phyloP scores from a whole-genome alignment of 2,888 invertebrate species.

The Chloroclystis v-ata region DNA sequence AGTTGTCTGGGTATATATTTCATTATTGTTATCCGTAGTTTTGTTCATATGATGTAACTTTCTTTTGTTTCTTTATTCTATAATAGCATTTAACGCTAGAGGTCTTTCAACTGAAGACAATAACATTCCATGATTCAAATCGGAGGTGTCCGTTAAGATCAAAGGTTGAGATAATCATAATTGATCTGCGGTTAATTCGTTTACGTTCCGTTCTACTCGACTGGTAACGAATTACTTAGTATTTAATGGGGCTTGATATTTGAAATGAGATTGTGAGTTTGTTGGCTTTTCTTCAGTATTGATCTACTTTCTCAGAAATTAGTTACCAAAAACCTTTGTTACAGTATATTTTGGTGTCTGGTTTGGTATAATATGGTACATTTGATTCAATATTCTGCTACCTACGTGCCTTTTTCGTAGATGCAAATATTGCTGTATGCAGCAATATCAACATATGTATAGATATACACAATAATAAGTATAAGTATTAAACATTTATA shows the following conservation, averaged over 20 bases:
- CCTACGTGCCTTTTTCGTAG: too few species aligned
- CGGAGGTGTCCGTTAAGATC: conserved; percentile 17
- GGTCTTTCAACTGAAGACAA: conserved; percentile 15
- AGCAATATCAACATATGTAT: too few species aligned
- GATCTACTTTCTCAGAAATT: too few species aligned
- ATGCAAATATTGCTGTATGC: too few species aligned
- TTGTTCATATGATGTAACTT: conserved; percentile 4
- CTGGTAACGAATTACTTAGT: conserved; percentile 19
- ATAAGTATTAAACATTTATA: too few species aligned
- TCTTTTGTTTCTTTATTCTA: conserved; percentile 1
- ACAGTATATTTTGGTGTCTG: too few species aligned
- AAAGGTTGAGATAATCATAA: conserved; percentile 25
- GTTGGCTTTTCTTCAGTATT: too few species aligned
- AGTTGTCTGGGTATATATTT: too few species aligned
- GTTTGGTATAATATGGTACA: too few species aligned
- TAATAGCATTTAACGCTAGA: background rate
- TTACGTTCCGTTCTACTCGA: conserved; percentile 19
- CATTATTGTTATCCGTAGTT: background rate
- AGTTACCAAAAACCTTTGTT: too few species aligned
- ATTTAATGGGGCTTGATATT: conserved; percentile 19
- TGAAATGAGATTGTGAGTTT: conserved; percentile 10
- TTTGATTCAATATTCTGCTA: too few species aligned
- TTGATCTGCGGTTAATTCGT: conserved; percentile 23
- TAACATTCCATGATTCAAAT: conserved; percentile 8
- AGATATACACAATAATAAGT: too few species aligned